Conservation (phyloP, 2,888 invertebrate genomes). For the Stenichneumon culpator region DNA sequence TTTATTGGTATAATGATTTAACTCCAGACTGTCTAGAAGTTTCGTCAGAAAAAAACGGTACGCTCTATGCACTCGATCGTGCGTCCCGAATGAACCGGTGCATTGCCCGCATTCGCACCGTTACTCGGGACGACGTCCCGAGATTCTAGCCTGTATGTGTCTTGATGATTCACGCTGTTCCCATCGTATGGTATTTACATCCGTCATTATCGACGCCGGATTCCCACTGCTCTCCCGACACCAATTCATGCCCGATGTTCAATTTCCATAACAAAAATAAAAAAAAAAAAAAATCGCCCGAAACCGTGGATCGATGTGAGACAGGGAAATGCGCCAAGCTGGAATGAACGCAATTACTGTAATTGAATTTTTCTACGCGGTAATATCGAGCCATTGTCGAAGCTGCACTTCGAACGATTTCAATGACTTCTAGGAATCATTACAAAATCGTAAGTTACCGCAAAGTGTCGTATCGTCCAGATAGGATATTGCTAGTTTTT, state of each 20-base stretch:
- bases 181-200: slow-evolving; percentile 9
- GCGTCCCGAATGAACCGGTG: slow-evolving; percentile 23
- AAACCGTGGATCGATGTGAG: neutral
- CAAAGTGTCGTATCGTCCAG: neutral
- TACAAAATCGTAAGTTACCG: neutral
- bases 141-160: neutral
- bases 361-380: neutral
- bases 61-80: neutral
- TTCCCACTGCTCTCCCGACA: neutral
- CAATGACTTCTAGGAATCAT: neutral
- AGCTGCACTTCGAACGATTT: neutral
- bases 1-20: neutral
- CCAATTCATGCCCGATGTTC: neutral
- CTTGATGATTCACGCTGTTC: neutral
- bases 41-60: slow-evolving; percentile 30
- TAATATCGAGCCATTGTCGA: neutral
- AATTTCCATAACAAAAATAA: no score
- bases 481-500: neutral
- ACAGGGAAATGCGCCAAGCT: neutral
- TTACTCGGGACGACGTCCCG: slow-evolving; percentile 20
- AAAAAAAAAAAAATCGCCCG: neutral
- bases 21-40: neutral
- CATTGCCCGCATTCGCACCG: slow-evolving; percentile 10
- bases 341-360: neutral
- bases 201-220: neutral